Evolutionary conservation across 2,888 invertebrate species (phyloP), one percentile per base, ranked within the genome.

Genomic region (Lacanobia oleracea): DNA sequence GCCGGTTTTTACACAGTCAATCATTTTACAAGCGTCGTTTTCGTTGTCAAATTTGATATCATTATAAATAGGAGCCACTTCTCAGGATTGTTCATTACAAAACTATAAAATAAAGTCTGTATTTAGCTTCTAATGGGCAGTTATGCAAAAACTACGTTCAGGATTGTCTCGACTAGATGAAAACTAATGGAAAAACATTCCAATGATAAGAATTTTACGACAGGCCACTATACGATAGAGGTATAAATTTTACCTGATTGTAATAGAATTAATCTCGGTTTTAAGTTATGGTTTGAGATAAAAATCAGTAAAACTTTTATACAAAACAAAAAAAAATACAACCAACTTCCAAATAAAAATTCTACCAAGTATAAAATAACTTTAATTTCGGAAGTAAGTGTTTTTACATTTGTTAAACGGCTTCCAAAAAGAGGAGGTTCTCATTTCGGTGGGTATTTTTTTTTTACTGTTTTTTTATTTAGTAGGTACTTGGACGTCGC

Each of bases 1-100:
- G 27, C 27, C 27, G 27, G 3, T 27, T 27, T 78, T 77, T 40
- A 18, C 8, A 23, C 16, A 45, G 37, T 45, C 4, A 37, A 14
- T 67, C 40, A 33, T 40, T 45, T 27, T 53, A 27, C 51, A 21
- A 4, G 9, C 21, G 27, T 8, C 3, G 27, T 48, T 37, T 7
- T 64, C 14, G 12, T 4, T 45, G n/a, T 43, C 9, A 43, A 45
- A 23, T 33, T 12, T 27, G 18, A 27, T 45, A 54, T 5, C 12
- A 40, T 21, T 73, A 10, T 1, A n/a, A n/a, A n/a, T n/a, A 48
- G 2, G 16, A 40, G 9, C 4, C 5, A 48, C 23, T 43, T 27
- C 14, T 59, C 6, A 23, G 6, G 12, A 12, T 23, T 3, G n/a
- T 45, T 23, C 8, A 60, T 43, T 21, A 18, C 10, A 33, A 2